Evolutionary conservation across 2,113 vertebrate genomes (phyloP).

Genomic region (Emydura subglobosa): DNA sequence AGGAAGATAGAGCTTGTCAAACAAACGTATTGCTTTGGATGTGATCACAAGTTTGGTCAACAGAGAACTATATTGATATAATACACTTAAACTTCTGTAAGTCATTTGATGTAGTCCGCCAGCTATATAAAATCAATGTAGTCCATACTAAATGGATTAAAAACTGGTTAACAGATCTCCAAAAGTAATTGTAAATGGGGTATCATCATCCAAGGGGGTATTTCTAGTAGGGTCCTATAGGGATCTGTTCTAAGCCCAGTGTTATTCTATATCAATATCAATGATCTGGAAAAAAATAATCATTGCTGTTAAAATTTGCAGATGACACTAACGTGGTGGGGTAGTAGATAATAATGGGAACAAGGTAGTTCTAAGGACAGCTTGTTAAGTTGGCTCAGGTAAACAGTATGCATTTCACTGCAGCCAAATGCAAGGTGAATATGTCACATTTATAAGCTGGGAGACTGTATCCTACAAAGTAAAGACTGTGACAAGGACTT

Average conservation of each 20-base stretch:
- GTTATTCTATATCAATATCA: neutral
- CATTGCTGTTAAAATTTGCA: neutral
- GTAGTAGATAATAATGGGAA: neutral
- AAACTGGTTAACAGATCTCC: neutral
- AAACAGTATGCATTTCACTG: no score
- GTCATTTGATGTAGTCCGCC: neutral
- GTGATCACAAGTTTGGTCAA: neutral
- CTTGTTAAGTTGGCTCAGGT: no score
- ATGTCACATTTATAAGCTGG: no score
- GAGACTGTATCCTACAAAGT: no score
- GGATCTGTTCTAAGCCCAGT: neutral
- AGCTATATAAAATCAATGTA: neutral
- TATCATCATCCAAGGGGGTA: neutral
- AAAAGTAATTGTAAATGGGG: neutral
- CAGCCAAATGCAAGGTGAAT: no score
- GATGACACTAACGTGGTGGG: neutral
- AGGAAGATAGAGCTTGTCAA: neutral
- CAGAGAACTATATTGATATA: no score
- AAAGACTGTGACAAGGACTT: no score
- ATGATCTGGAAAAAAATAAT: neutral
- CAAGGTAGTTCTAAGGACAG: neutral
- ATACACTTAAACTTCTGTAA: no score
- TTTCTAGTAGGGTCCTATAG: neutral
- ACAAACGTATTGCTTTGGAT: neutral
- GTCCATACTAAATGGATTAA: neutral